A percentile compares a stretch with the other conserved stretches of the same genome.
Conservation (phyloP, 1,140 invertebrate species). For the Neoseiulus cucumeris region DNA sequence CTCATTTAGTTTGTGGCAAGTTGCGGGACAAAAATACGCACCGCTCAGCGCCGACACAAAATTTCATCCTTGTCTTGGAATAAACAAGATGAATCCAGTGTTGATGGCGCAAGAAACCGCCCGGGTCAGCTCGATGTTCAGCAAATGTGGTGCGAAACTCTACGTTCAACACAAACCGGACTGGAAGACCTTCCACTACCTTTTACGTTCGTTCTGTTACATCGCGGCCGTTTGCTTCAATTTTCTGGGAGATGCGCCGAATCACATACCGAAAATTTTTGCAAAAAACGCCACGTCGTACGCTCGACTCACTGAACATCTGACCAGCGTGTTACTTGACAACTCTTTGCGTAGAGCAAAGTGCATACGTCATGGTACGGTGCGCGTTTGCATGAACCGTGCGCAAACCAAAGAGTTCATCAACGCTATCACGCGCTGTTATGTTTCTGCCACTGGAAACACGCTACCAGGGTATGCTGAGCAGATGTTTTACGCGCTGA, state of each 20-base stretch:
- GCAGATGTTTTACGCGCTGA: not conserved
- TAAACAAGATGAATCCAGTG: not conserved
- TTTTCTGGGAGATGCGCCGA: not conserved
- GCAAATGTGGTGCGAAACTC: not conserved
- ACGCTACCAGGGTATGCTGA: not conserved
- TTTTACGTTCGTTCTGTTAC: not conserved
- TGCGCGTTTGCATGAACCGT: not conserved
- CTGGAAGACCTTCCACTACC: not conserved
- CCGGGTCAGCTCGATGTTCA: not conserved
- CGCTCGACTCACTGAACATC: not conserved
- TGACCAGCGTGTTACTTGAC: not conserved
- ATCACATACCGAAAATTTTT: not conserved
- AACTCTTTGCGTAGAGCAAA: not conserved
- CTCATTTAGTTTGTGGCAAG: too few relatives aligned
- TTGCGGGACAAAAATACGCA: too few relatives aligned
- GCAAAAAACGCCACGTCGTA: not conserved
- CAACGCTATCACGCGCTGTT: not conserved
- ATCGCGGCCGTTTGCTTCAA: not conserved
- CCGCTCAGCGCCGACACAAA: not conserved
- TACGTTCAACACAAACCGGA: not conserved
- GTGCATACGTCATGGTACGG: not conserved
- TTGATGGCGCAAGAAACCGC: conserved; percentile 1
- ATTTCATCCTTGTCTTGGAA: not conserved
- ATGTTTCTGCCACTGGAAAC: not conserved
- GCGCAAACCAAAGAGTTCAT: not conserved